Base-by-base conservation (phyloP, 1,140 invertebrate genomes). In the Psix sp. region DNA sequence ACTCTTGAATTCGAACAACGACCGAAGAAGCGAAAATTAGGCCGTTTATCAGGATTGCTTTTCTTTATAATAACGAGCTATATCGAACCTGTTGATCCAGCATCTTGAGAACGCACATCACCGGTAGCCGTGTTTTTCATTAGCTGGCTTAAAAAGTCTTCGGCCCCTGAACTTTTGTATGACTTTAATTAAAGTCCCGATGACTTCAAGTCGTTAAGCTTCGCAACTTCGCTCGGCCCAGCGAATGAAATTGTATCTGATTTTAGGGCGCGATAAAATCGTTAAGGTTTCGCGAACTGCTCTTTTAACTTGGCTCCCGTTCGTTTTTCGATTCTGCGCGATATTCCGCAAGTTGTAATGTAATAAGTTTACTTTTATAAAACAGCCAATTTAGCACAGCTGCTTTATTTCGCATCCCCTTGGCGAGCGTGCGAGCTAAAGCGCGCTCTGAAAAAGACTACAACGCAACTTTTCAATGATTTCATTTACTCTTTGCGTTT, bases 351-450 rank as follows among this genome's bases (percentile, higher is more conserved):
- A 62, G 38, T 67, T 52, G 71, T 74, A 77, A 81, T 52, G 71
- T 74, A 77, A 81, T 77, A 78, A 81, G 71, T 77, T 80, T 73
- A 78, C 67, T 78, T 79, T 76, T 76, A 78, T 74, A 74, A 75
- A 77, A 70, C 77, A 77, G 67, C 75, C 78, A 80, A 80, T 79
- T 81, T 76, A 68, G 73, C 66, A 71, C 72, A 77, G 76, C 74
- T 77, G 70, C 75, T 75, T 77, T 74, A 75, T 77, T 79, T 77
- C 74, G 59, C 74, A 68, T 57, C 52, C 71, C 73, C 54, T 46
- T 20, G 31, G 39, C 52, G 45, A 48, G 11, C 46, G 31, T 31
- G 20, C 13, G 31, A 6, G 21, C 40, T 11, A 26, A 2, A 15
- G 38, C 43, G 13, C 43, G 21, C 49, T 21, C 16, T 24, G 6